Evolutionary conservation across 2,113 vertebrate species (phyloP), one percentile per base, ranked within the genome.

Genomic region (Tachysurus fulvidraco): DNA sequence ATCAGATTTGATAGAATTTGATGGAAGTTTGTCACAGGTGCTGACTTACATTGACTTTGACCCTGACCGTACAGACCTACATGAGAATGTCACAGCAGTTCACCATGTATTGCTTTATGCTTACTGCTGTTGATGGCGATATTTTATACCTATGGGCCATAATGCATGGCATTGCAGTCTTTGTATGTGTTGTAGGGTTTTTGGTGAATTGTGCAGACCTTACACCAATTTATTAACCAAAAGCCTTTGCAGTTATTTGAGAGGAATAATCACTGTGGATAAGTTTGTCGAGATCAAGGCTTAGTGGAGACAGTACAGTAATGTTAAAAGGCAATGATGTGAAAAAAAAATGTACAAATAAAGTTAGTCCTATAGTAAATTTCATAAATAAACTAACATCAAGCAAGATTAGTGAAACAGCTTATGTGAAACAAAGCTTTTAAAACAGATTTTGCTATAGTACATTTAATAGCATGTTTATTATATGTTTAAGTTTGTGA

Each of bases 1-100:
- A 87, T 87, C 60, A 69, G 54, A 87, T 76, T 69, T 73, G 60
- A 77, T 85, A 59, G 69, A 80, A 55, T 76, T 69, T 73, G 60
- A 77, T 85, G 65, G 69, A 80, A 55, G 60, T 74, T 86, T 65
- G 80, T 87, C 81, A 73, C 23, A 41, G 76, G 65, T 84, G 52
- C 54, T 83, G 71, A 83, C 74, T 71, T 67, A 46, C 23, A 46
- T 46, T 80, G 83, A 85, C 78, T 54, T 52, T 79, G 59, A 60
- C 46, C 74, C 28, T 30, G 19, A 55, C 62, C 46, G 28, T 74
- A 19, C 16, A 8, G 17, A 14, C 23, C n/a, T 12, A n/a, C 46
- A 55, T 57, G 16, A 30, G 41, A 41, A 11, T 52, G 11, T 64
- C 71, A 46, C 50, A n/a, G 36, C 52, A n/a, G 46, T 81, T 80